A percentile compares a stretch with the other conserved stretches of the same genome.
Evolutionary conservation across 2,888 invertebrate species (phyloP).

Genomic region (Oegoconia quadripuncta): DNA sequence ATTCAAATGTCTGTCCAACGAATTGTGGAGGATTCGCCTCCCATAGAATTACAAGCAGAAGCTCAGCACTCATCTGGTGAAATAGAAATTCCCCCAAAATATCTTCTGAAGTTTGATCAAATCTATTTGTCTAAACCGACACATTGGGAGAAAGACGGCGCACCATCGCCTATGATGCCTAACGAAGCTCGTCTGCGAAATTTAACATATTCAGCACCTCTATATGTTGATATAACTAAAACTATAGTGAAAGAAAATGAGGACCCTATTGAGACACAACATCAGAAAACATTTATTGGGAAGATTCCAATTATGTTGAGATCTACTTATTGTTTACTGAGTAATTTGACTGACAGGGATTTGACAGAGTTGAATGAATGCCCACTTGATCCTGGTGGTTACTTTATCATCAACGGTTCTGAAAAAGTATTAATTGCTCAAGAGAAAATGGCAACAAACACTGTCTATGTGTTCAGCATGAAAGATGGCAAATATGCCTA

Average conservation of each 20-base stretch:
- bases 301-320: constrained; percentile 99
- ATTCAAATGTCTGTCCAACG: constrained; percentile 99
- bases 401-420: constrained; percentile 99
- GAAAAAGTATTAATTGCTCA: constrained; percentile 99
- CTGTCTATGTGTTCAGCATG: constrained; percentile 99
- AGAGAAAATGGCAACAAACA: constrained; percentile 99
- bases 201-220: constrained; percentile 97
- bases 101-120: constrained; percentile 98
- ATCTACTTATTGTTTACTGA: constrained; percentile 97
- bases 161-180: constrained; percentile 99
- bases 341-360: constrained; percentile 98
- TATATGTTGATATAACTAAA: constrained; percentile 99
- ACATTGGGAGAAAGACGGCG: constrained; percentile 99
- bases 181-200: constrained; percentile 98
- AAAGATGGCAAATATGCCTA: constrained; percentile 99
- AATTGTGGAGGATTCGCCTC: constrained; percentile 99
- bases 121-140: constrained; percentile 99
- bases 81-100: constrained; percentile 94
- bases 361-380: constrained; percentile 99
- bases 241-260: constrained; percentile 94
- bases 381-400: constrained; percentile 99
- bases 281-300: constrained; percentile 86
- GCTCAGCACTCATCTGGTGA: constrained; percentile 97
- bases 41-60: constrained; percentile 98
- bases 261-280: constrained; percentile 91